Percentiles rank a stretch among this genome's conserved stretches.
Conservation (phyloP, 1,140 invertebrate genomes). For the Drosophila seguyi region DNA sequence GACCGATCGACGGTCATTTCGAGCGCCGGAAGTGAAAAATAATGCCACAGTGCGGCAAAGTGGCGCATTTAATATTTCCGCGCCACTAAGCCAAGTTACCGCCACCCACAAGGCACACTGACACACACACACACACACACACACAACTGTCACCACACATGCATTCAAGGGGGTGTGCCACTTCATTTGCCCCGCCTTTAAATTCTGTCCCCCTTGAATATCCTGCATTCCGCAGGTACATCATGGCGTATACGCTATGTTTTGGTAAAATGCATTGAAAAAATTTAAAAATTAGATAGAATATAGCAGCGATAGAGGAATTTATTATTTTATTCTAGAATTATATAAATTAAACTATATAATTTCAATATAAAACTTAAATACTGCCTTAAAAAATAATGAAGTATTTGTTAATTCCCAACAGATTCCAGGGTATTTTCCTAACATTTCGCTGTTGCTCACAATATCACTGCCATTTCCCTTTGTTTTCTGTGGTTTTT, state of each 20-base stretch:
- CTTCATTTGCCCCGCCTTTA: not conserved
- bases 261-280: no score
- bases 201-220: not conserved
- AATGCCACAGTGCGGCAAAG: conserved; percentile 74
- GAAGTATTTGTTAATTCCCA: not conserved
- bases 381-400: not conserved
- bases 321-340: not conserved
- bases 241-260: conserved; percentile 14
- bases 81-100: conserved; percentile 48
- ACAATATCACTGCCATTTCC: not conserved
- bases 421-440: not conserved
- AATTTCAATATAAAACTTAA: not conserved
- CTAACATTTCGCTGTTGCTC: not conserved
- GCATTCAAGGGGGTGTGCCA: not conserved
- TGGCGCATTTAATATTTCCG: conserved; percentile 81
- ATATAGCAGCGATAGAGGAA: no score
- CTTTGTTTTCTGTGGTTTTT: conserved; percentile 6
- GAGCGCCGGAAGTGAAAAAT: conserved; percentile 73
- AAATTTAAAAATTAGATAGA: not conserved
- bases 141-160: conserved; percentile 14
- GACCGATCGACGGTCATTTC: conserved; percentile 54
- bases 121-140: conserved; percentile 2
- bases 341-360: not conserved
- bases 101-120: conserved; percentile 1
- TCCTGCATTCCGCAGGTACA: conserved; percentile 3